Evolutionary conservation across 1,140 invertebrate genomes (phyloP).

Genomic region (Zaprionus kolodkinae): DNA sequence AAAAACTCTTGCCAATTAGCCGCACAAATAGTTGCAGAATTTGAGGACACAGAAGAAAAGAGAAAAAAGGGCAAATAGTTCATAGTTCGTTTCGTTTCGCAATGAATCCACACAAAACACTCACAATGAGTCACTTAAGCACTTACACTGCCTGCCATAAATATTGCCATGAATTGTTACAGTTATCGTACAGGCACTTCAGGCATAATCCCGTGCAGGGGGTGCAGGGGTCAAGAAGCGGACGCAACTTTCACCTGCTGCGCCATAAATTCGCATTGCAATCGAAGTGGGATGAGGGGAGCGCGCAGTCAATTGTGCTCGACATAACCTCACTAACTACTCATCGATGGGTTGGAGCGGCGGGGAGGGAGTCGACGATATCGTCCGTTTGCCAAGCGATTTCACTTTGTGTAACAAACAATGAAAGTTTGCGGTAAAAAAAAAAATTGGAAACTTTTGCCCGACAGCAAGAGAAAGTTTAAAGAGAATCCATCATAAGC

Average conservation of each 20-base stretch:
- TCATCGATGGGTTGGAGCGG: neutral
- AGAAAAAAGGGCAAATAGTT: constrained; percentile 22
- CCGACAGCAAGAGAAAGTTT: neutral
- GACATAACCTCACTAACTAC: constrained; percentile 24
- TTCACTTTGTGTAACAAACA: neutral
- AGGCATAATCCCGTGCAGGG: neutral
- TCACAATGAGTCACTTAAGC: constrained; percentile 10
- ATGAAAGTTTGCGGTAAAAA: neutral
- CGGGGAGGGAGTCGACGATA: neutral
- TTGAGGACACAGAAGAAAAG: neutral
- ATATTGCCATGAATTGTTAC: constrained; percentile 45
- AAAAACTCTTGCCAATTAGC: constrained; percentile 52
- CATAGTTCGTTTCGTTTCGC: constrained; percentile 3
- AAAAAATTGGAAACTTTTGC: neutral
- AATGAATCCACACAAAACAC: neutral
- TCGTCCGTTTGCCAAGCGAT: neutral
- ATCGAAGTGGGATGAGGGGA: neutral
- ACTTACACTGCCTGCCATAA: constrained; percentile 40
- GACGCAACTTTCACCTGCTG: constrained; percentile 68
- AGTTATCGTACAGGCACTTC: neutral
- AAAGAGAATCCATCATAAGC: neutral
- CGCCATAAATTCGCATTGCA: constrained; percentile 68
- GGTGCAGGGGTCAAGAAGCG: constrained; percentile 2
- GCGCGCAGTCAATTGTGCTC: constrained; percentile 63
- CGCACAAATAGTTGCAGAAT: constrained; percentile 31